Evolutionary conservation across 2,888 invertebrate genomes (phyloP), one percentile per base, ranked within the genome.

Genomic region (Amiota communis): DNA sequence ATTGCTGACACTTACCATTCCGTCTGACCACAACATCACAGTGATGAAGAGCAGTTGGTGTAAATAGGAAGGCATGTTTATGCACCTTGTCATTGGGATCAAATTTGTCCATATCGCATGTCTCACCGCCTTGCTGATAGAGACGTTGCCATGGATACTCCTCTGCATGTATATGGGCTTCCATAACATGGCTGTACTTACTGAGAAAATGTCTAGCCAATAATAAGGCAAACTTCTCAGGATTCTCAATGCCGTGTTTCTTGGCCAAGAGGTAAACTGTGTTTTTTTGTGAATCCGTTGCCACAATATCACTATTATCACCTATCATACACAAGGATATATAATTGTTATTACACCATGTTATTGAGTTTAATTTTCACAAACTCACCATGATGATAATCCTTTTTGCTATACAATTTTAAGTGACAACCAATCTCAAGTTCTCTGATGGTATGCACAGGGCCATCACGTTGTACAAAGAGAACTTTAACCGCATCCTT

Each of bases 221-320:
- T 15, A 94, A 89, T 20, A 95, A 90, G 0, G 93, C 95, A 86
- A 95, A 96, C 82, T 93, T 93, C 88, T 96, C 96, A 0, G 95
- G 95, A 36, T 93, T 93, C 80, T 93, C 92, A 48, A 95, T 92
- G 67, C 95, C 95, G 86, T 94, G 91, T 83, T 95, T 94, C 86
- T 95, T 95, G 9, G 95, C 95, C 79, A 95, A 88, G 53, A 95
- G 89, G 86, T 95, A 95, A 53, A 95, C 93, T 1, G 95, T 95
- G 86, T 96, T 96, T 90, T 95, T 95, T 87, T 95, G 95, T 0
- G 95, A 94, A 85, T 95, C 95, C 0, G 95, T 95, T 13, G 95
- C 95, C 23, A 96, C 93, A 75, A 96, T 94, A 84, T 95, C 94
- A 70, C 93, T 92, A 86, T 96, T 96, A 89, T 95, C 79, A 82